Conservation (phyloP, 2,797 vertebrate species). For the Ptychobarbus kaznakovi region DNA sequence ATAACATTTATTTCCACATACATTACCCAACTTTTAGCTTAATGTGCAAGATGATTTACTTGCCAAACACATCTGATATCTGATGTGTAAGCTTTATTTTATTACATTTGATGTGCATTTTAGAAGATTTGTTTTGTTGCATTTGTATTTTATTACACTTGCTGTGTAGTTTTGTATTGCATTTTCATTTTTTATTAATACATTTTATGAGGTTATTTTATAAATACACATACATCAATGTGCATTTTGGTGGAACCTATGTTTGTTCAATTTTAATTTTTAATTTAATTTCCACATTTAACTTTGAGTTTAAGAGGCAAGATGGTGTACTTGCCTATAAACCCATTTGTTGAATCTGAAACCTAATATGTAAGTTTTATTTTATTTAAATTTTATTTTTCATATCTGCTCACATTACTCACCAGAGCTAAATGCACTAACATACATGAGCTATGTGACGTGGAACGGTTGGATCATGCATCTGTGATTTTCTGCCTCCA, state of each 20-base stretch:
- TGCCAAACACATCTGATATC: neutral
- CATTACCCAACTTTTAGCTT: neutral
- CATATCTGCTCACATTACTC: neutral
- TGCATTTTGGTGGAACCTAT: neutral
- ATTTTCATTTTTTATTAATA: neutral
- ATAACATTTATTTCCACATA: neutral
- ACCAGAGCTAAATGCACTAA: neutral
- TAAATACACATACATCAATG: neutral
- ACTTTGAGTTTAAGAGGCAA: neutral
- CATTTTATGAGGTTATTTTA: neutral
- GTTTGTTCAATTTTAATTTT: neutral
- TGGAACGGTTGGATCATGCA: conserved; percentile 79
- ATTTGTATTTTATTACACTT: neutral
- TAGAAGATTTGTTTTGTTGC: neutral
- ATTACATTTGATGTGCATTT: neutral
- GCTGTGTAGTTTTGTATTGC: neutral
- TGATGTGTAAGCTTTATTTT: neutral
- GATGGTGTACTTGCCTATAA: neutral
- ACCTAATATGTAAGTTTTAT: neutral
- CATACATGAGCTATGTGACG: conserved; percentile 54
- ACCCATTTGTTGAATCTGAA: neutral
- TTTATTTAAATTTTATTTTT: neutral
- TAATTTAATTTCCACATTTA: too few species aligned
- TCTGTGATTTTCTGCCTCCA: conserved; percentile 41
- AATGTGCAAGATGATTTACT: neutral